phyloP scores from a whole-genome alignment of 2,113 vertebrate species.

The Nerophis lumbriciformis region DNA sequence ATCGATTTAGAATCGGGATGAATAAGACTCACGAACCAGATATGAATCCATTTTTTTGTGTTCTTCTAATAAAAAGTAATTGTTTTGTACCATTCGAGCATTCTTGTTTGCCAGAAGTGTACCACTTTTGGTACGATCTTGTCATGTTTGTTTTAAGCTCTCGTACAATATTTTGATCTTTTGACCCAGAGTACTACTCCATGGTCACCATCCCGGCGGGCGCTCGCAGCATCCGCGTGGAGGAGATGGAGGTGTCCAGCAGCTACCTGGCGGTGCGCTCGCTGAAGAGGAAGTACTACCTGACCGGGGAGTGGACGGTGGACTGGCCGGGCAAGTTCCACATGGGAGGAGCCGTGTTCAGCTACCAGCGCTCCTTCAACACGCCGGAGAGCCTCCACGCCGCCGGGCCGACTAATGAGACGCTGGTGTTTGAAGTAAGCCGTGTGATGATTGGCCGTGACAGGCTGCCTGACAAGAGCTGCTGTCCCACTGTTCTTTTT shows the following conservation, averaged over 20 bases:
- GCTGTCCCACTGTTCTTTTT: neutral
- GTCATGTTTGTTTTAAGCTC: neutral
- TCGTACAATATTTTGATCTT: neutral
- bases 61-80: no score
- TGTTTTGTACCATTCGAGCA: no score
- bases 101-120: no score
- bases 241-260: constrained; percentile 81
- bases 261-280: constrained; percentile 88
- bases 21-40: no score
- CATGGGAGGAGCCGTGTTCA: constrained; percentile 85
- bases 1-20: no score
- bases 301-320: constrained; percentile 89
- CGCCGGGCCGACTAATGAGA: constrained; percentile 90
- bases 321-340: constrained; percentile 93
- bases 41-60: no score
- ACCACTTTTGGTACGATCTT: no score
- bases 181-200: constrained; percentile 80
- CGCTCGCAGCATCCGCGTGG: constrained; percentile 80
- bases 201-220: constrained; percentile 85
- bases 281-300: constrained; percentile 80
- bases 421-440: constrained; percentile 95
- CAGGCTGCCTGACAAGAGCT: constrained; percentile 39
- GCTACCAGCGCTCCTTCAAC: constrained; percentile 85
- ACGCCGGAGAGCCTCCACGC: constrained; percentile 85
- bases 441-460: constrained; percentile 44